A percentile compares a stretch with the other conserved stretches of the same genome.
These are phyloP conservation scores for Silurus glanis DNA, from an alignment of 2,113 vertebrate species.

Conservation along the genomic window DNA sequence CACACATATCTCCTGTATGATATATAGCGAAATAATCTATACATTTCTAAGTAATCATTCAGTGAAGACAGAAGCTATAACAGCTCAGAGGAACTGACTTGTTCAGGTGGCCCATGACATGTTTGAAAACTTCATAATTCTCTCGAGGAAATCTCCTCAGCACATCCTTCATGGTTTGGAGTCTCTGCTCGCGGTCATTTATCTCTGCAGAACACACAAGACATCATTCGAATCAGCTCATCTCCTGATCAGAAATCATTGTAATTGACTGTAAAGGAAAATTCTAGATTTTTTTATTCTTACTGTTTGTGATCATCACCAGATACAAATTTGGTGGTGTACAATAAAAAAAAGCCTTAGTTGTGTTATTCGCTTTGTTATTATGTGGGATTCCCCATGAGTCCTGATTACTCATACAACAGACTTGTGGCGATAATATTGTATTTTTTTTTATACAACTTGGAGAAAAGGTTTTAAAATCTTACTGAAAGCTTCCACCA, in stretches of 20 bases:
- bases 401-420: no score
- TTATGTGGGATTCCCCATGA: no score
- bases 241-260: neutral
- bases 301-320: neutral
- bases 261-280: neutral
- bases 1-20: neutral
- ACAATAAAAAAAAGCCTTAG: no score
- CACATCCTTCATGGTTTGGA: slow-evolving; percentile 89
- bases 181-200: slow-evolving; percentile 87
- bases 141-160: slow-evolving; percentile 88
- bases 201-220: slow-evolving; percentile 75
- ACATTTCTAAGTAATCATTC: neutral
- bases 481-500: slow-evolving; percentile 89
- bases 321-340: neutral
- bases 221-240: neutral
- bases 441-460: no score
- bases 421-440: no score
- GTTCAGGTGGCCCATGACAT: slow-evolving; percentile 88
- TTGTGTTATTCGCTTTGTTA: no score
- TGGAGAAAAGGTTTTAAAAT: slow-evolving; percentile 27
- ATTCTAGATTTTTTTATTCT: neutral
- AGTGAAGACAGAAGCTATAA: neutral
- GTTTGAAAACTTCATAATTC: slow-evolving; percentile 94
- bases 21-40: neutral
- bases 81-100: slow-evolving; percentile 72